Conservation (phyloP, 2,888 invertebrate species). For the Phaedon cochleariae region DNA sequence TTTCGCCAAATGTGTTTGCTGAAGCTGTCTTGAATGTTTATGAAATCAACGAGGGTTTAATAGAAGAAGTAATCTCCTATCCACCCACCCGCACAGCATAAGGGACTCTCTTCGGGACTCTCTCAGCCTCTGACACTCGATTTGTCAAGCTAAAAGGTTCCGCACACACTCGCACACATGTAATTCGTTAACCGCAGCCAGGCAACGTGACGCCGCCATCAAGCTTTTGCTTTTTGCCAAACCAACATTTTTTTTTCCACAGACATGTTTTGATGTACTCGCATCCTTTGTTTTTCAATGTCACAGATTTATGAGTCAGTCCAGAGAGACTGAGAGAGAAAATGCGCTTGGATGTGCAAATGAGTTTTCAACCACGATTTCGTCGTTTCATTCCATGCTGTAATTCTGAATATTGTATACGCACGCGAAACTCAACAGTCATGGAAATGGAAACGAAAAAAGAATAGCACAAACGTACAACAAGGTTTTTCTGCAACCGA, state of each 20-base stretch:
- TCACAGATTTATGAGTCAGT: slow-evolving; percentile 56
- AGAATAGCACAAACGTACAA: slow-evolving; percentile 8
- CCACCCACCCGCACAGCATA: slow-evolving; percentile 55
- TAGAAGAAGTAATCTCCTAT: slow-evolving; percentile 54
- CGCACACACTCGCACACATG: slow-evolving; percentile 59
- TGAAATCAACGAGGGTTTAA: slow-evolving; percentile 45
- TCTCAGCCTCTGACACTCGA: slow-evolving; percentile 57
- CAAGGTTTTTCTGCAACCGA: slow-evolving; percentile 22
- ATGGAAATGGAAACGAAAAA: slow-evolving; percentile 28
- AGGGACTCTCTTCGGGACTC: slow-evolving; percentile 48
- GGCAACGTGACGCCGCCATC: slow-evolving; percentile 61
- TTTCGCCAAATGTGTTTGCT: too few species aligned
- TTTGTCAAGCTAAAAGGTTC: slow-evolving; percentile 63
- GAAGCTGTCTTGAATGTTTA: slow-evolving; percentile 23
- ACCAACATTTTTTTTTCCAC: slow-evolving; percentile 57
- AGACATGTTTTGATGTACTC: slow-evolving; percentile 61
- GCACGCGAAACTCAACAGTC: slow-evolving; percentile 34
- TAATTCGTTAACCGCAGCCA: slow-evolving; percentile 62
- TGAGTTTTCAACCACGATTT: slow-evolving; percentile 56
- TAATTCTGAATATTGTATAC: slow-evolving; percentile 40
- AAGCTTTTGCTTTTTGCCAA: slow-evolving; percentile 57
- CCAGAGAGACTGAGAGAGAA: slow-evolving; percentile 42
- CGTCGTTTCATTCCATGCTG: slow-evolving; percentile 43
- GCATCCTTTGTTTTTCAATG: slow-evolving; percentile 58
- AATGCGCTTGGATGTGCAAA: slow-evolving; percentile 54